Base-by-base conservation (phyloP, 1,140 invertebrate species). In the Caenorhabditis tropicalis region DNA sequence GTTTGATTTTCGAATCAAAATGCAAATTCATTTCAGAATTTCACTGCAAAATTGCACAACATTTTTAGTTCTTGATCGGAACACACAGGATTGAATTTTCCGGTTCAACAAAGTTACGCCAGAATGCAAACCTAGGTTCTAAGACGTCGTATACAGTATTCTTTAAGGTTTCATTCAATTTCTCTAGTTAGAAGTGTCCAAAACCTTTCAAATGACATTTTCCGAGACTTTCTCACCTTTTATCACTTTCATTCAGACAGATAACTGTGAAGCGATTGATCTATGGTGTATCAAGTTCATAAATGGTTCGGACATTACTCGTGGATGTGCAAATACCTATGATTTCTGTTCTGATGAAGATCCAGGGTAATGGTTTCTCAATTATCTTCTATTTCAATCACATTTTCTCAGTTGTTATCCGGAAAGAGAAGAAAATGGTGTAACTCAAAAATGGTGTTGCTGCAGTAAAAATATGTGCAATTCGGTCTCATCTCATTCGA, bases 381-480 rank as follows among this genome's bases (percentile, higher is more conserved):
- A 6, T 3, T 39, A 82, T 27, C n/a, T 16, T 29, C 31, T 31
- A 24, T 65, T 49, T 49, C 9, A 53, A 49, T 33, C 3, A 36
- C 4, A 4, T n/a, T 70, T 48, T 46, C 49, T 0, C 51, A 82
- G 82, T 49, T 82, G 82, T 36, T 70, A 48, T 21, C 82, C 82
- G 7, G 16, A 46, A 31, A 24, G 7, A n/a, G 65, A 74, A 12
- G 82, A 9, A 27, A 49, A 58, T 12, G 82, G 82, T 0, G 1
- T 43, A 0, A 60, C 56, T 15, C 56, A 70, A 48, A 48, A 43
- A 48, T 82, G 82, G 82, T 82, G 82, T 43, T 82, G 82, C 29
- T 82, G 82, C 19, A 7, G 74, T 12, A 74, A 74, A 43, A 60
- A 82, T 19, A 27, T 31, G 15, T 82, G 82, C 58, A 82, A 82